Evolutionary conservation across 2,797 vertebrate genomes (phyloP), one percentile per base, ranked within the genome.

Genomic region (Austrolebias charrua): DNA sequence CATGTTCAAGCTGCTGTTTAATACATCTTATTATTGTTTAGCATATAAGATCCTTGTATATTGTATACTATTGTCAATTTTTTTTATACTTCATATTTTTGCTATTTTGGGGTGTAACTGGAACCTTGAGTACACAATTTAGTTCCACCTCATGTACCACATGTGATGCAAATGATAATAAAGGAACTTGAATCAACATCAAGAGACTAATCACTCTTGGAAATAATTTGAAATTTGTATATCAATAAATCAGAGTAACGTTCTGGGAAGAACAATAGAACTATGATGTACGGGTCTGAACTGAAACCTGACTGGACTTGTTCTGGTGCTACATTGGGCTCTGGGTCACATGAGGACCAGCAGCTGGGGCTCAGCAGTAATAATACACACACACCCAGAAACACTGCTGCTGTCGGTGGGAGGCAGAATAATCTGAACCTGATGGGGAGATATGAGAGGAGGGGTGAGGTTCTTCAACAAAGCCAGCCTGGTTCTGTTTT

Each of bases 361-460:
- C 60, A 83, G 79, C 60, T 66, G 11, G 24, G 0, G 49, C 61
- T 63, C 9, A 0, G 42, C 38, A 46, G 45, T 72, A 54, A 67
- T 54, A 48, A 77, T 24, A 67, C 31, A 6, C 6, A 59, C 77
- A 78, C 82, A 79, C 84, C 64, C 80, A 60, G 42, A 68, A 86
- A 84, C 87, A 86, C 81, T 59, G 49, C 7, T 66, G 61, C 53
- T 42, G 49, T 51, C 56, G 49, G 73, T 35, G 31, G 73, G 71
- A 80, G 69, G 65, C 60, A 28, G 28, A 52, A 38, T 57, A 64
- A 75, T 63, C 60, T 67, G 69, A 50, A 73, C 35, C 76, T 60
- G 62, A 75, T 66, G 45, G 48, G 40, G 55, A 58, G 54, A 35
- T 62, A 58, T 57, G 35, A 44, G 52, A 46, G 49, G 43, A 40